Conservation (phyloP, 2,797 vertebrate genomes). For the Furcifer pardalis region DNA sequence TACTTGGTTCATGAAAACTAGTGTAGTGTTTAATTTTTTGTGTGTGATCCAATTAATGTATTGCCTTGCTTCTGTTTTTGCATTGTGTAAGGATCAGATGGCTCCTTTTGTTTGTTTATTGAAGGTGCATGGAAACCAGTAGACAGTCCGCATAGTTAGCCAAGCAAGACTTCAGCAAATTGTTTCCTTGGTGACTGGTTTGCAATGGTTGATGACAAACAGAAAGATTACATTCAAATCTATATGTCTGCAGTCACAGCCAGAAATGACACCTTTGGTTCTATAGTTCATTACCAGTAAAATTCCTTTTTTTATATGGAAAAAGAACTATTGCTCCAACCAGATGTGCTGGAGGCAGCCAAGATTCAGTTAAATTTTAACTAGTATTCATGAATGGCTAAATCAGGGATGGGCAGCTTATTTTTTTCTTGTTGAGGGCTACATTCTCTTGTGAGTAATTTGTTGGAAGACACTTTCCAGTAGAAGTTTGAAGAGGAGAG, state of each 20-base stretch:
- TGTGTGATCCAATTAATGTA: no score
- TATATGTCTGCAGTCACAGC: constrained; percentile 4
- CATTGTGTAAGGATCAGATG: no score
- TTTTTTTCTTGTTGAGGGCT: background rate
- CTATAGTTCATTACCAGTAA: background rate
- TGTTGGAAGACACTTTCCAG: background rate
- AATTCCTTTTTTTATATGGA: background rate
- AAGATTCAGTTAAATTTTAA: background rate
- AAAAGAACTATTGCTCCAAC: background rate
- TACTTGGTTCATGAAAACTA: no score
- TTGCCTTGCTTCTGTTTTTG: no score
- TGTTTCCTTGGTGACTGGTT: constrained; percentile 10
- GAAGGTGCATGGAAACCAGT: background rate
- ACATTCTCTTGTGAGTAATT: background rate
- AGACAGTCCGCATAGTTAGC: background rate
- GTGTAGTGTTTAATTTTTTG: no score
- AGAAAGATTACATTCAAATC: constrained; percentile 25
- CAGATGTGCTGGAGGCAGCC: background rate
- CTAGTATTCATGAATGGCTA: background rate
- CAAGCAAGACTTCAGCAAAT: background rate
- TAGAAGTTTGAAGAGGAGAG: no score
- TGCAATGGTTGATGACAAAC: constrained; percentile 7
- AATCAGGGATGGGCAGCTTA: background rate
- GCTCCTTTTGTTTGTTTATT: no score
- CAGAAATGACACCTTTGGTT: constrained; percentile 16